These are phyloP conservation scores for Chouioia cunea DNA, from an alignment of 2,888 invertebrate genomes.

Conservation along the genomic window DNA sequence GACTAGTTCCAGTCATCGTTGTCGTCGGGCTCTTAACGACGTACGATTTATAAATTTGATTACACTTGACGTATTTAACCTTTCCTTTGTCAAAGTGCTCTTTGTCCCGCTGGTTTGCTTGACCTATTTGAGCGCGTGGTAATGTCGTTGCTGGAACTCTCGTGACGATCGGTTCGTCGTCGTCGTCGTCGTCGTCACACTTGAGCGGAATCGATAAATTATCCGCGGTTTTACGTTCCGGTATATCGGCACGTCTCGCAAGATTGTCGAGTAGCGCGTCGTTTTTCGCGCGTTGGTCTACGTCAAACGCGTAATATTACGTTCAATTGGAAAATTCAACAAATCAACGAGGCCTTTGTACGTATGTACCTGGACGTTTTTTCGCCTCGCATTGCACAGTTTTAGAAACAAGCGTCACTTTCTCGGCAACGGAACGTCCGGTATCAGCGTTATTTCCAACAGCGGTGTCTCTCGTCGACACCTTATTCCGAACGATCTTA, in stretches of 20 bases:
- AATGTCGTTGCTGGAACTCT: no score
- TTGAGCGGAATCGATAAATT: no score
- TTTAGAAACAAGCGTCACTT: not conserved
- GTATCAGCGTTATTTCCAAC: not conserved
- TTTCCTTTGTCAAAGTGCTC: no score
- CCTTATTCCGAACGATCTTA: not conserved
- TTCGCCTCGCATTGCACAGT: not conserved
- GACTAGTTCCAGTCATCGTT: no score
- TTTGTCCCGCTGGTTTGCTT: no score
- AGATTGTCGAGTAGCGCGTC: conserved; percentile 31
- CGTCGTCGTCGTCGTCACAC: no score
- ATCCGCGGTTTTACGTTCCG: not conserved
- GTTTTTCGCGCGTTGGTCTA: not conserved
- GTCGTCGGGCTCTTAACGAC: no score
- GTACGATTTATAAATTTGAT: no score
- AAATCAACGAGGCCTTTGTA: no score
- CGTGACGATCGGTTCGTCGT: no score
- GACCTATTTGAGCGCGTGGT: no score
- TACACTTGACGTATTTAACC: no score
- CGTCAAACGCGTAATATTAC: not conserved
- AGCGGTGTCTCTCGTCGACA: not conserved
- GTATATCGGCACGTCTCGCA: not conserved
- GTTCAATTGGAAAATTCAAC: not conserved
- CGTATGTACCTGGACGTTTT: not conserved
- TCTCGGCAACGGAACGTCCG: not conserved